Percentiles rank a stretch among this genome's conserved stretches.
These are phyloP conservation scores for Drosophila biarmipes DNA, from an alignment of 1,140 invertebrate species.

Conservation along the genomic window DNA sequence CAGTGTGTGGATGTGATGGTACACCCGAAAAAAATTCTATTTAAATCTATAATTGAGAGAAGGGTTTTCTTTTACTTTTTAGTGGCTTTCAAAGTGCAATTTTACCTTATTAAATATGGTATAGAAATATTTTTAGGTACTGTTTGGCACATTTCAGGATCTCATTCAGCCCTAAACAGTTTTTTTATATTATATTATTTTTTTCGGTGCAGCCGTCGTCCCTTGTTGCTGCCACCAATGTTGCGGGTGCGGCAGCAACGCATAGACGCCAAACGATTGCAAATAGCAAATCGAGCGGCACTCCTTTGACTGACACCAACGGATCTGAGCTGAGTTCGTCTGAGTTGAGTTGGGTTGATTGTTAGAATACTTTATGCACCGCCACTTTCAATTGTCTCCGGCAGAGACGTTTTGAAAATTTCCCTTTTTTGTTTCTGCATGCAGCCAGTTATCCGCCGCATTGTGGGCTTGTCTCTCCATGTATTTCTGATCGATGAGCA, in stretches of 20 bases:
- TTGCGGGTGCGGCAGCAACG: constrained; percentile 62
- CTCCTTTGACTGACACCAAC: constrained; percentile 41
- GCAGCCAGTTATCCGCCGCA: constrained; percentile 24
- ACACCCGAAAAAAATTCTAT: not conserved
- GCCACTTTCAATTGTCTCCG: constrained; percentile 72
- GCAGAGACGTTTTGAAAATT: constrained; percentile 53
- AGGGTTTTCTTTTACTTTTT: too few species aligned
- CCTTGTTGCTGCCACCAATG: constrained; percentile 9
- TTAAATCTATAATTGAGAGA: not conserved
- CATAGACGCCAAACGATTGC: constrained; percentile 32
- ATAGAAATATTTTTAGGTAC: too few species aligned
- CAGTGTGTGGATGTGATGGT: not conserved
- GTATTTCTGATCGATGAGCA: constrained; percentile 73
- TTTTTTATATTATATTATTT: not conserved
- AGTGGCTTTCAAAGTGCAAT: too few species aligned
- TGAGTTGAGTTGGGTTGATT: constrained; percentile 29
- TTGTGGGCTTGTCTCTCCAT: constrained; percentile 18
- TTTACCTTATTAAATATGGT: too few species aligned
- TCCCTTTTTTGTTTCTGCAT: constrained; percentile 58
- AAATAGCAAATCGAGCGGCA: constrained; percentile 51
- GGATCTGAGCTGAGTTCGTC: not conserved
- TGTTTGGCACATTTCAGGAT: too few species aligned
- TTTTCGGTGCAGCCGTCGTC: not conserved
- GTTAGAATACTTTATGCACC: constrained; percentile 65
- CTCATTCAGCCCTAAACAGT: too few species aligned